Conservation (phyloP, 2,797 vertebrate species). For the Epinephelus malabaricus region DNA sequence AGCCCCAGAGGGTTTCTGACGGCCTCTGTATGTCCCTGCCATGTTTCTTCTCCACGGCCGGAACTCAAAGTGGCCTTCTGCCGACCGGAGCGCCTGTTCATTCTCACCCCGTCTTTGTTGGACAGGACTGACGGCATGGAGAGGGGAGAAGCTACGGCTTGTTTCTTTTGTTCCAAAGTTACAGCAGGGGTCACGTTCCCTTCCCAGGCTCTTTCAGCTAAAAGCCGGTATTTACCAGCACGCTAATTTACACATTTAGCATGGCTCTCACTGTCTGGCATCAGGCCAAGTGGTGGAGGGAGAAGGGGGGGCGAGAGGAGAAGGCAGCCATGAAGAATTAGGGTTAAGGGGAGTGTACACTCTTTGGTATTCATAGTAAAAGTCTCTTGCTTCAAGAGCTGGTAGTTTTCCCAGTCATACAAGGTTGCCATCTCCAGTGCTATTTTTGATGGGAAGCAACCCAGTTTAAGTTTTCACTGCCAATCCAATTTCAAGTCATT, state of each 20-base stretch:
- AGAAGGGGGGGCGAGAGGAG: slow-evolving; percentile 5
- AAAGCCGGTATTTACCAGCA: slow-evolving; percentile 67
- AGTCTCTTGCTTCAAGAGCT: neutral
- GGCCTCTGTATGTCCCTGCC: slow-evolving; percentile 42
- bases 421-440: neutral
- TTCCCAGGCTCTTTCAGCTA: slow-evolving; percentile 63
- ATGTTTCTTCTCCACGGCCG: slow-evolving; percentile 55
- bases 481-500: neutral
- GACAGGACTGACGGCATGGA: slow-evolving; percentile 28
- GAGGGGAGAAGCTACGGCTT: slow-evolving; percentile 57
- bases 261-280: slow-evolving; percentile 64
- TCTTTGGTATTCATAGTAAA: slow-evolving; percentile 6
- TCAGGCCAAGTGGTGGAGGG: slow-evolving; percentile 43
- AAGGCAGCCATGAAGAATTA: slow-evolving; percentile 33
- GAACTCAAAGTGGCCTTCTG: slow-evolving; percentile 38
- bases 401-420: neutral
- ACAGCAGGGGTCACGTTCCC: slow-evolving; percentile 70
- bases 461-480: neutral
- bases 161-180: slow-evolving; percentile 74
- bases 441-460: neutral
- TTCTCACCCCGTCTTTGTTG: slow-evolving; percentile 65
- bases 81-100: slow-evolving; percentile 50
- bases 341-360: neutral
- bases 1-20: slow-evolving; percentile 16
- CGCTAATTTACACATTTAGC: slow-evolving; percentile 76